Evolutionary conservation across 1,140 invertebrate genomes (phyloP).

Genomic region (Drosophila pectinifera): DNA sequence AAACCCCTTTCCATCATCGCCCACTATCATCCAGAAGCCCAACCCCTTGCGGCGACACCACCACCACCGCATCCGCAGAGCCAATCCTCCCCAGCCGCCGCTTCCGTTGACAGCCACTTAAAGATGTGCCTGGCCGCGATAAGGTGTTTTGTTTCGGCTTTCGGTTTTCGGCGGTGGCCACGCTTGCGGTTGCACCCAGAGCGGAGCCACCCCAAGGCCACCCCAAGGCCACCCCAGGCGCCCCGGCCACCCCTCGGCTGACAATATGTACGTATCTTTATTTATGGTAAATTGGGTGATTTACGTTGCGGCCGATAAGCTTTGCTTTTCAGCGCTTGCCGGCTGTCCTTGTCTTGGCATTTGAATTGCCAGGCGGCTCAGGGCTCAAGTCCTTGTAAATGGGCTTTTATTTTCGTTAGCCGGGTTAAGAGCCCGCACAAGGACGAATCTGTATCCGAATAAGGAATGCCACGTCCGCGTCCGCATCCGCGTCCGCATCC

Average conservation of each 20-base stretch:
- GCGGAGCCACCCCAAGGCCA: background rate
- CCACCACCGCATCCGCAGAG: constrained; percentile 1
- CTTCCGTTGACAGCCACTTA: constrained; percentile 80
- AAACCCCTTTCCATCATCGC: background rate
- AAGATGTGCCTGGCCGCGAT: constrained; percentile 77
- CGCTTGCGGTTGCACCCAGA: constrained; percentile 28
- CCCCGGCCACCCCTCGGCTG: constrained; percentile 28
- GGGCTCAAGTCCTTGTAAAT: constrained; percentile 75
- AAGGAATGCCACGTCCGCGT: constrained; percentile 35
- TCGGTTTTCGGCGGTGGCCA: constrained; percentile 46
- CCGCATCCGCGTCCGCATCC: constrained; percentile 14
- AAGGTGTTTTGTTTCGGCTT: constrained; percentile 77
- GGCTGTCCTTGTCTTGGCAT: constrained; percentile 64
- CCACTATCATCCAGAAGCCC: constrained; percentile 13
- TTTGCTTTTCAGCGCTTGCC: constrained; percentile 74
- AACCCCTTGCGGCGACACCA: constrained; percentile 1
- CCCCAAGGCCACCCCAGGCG: background rate
- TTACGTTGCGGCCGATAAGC: constrained; percentile 83
- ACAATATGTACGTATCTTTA: constrained; percentile 84
- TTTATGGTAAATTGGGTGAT: constrained; percentile 84
- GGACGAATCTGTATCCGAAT: constrained; percentile 20
- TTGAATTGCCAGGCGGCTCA: constrained; percentile 72
- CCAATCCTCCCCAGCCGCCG: constrained; percentile 1
- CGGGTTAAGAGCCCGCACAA: constrained; percentile 60
- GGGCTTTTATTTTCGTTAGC: constrained; percentile 72